These are phyloP conservation scores for Albula glossodonta DNA, from an alignment of 2,113 vertebrate species.

Conservation along the genomic window DNA sequence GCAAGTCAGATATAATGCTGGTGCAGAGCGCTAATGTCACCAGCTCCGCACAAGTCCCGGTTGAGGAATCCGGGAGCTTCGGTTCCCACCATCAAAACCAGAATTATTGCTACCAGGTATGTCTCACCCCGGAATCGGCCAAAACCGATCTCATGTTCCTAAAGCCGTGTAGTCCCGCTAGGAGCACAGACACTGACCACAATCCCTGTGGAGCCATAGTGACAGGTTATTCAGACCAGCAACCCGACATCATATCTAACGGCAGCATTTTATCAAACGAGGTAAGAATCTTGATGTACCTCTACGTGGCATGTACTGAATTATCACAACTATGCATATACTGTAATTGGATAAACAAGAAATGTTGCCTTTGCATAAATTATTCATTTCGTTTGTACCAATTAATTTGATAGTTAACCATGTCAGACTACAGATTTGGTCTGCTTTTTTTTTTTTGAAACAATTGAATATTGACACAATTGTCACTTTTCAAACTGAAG, in stretches of 20 bases:
- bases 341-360: constrained; percentile 13
- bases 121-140: constrained; percentile 95
- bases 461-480: not conserved
- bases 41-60: constrained; percentile 78
- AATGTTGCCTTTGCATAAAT: constrained; percentile 30
- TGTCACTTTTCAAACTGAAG: not conserved
- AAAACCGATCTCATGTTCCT: constrained; percentile 99
- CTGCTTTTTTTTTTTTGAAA: not conserved
- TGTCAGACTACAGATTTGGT: not conserved
- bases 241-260: constrained; percentile 97
- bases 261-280: constrained; percentile 93
- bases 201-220: constrained; percentile 90
- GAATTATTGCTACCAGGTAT: constrained; percentile 99
- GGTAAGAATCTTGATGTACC: constrained; percentile 73
- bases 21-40: constrained; percentile 88
- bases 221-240: constrained; percentile 89
- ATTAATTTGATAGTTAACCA: not conserved
- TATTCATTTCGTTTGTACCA: not conserved
- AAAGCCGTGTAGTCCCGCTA: constrained; percentile 90
- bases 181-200: constrained; percentile 88
- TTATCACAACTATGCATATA: constrained; percentile 7
- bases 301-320: constrained; percentile 15
- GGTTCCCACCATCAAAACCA: constrained; percentile 90
- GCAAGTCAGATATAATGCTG: constrained; percentile 97
- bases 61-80: constrained; percentile 87